Evolutionary conservation across 2,888 invertebrate genomes (phyloP).

Genomic region (Nephrotoma flavescens): DNA sequence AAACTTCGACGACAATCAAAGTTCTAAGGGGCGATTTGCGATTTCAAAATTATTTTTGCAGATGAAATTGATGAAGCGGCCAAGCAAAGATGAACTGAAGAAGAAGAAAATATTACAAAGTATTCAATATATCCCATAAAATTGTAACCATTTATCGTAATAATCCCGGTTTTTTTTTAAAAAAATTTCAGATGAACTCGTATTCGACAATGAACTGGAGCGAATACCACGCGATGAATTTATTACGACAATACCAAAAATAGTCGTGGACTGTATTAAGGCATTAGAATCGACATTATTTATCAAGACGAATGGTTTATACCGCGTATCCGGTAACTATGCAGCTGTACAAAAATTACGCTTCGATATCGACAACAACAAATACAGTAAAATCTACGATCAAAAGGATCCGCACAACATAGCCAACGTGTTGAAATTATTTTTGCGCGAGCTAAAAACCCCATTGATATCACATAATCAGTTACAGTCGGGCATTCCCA

Average conservation of each 20-base stretch:
- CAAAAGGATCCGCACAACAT: conserved; percentile 3
- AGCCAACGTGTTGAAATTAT: not conserved
- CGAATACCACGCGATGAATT: not conserved
- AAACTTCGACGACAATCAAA: not conserved
- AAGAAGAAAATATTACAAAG: not conserved
- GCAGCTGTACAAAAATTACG: not conserved
- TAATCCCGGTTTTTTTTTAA: not conserved
- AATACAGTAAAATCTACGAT: not conserved
- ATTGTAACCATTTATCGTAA: not conserved
- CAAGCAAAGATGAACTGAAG: not conserved
- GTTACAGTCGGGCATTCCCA: not conserved
- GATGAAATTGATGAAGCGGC: not conserved
- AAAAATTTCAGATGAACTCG: not conserved
- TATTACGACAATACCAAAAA: not conserved
- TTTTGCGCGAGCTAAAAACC: conserved; percentile 1
- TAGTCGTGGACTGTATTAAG: not conserved
- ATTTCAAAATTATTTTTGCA: not conserved
- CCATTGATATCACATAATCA: not conserved
- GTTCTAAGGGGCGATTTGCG: not conserved
- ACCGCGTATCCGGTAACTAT: conserved; percentile 1
- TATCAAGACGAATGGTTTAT: not conserved
- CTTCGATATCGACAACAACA: not conserved
- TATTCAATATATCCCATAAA: not conserved
- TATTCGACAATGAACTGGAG: not conserved
- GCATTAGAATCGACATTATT: not conserved